Percentiles rank a stretch among this genome's conserved stretches.
Evolutionary conservation across 1,140 invertebrate species (phyloP).

Genomic region (Vanessa tameamea): DNA sequence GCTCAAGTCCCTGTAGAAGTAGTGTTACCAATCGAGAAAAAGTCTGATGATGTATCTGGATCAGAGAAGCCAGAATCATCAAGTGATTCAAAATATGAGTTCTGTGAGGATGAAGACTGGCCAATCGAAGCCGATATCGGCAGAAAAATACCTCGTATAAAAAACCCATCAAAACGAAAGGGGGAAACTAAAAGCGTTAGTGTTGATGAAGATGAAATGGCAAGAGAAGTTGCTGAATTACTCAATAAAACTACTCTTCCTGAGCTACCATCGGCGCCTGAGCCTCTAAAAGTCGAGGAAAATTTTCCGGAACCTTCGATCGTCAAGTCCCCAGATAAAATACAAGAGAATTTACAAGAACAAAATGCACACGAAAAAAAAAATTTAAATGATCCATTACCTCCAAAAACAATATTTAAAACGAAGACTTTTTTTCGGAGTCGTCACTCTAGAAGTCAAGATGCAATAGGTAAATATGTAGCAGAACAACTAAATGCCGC

Average conservation of each 20-base stretch:
- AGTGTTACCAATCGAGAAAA: conserved; percentile 44
- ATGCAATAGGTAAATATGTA: conserved; percentile 80
- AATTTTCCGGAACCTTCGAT: conserved; percentile 78
- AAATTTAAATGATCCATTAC: conserved; percentile 55
- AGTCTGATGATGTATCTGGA: conserved; percentile 55
- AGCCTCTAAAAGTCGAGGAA: conserved; percentile 73
- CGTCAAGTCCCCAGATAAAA: conserved; percentile 76
- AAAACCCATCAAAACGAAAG: conserved; percentile 68
- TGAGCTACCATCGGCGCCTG: conserved; percentile 73
- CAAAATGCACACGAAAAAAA: conserved; percentile 47
- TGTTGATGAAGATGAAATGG: conserved; percentile 76
- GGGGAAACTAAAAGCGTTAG: conserved; percentile 68
- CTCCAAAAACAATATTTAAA: conserved; percentile 77
- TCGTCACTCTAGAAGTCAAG: conserved; percentile 79
- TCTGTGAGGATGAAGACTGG: conserved; percentile 82
- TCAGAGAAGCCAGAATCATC: conserved; percentile 63
- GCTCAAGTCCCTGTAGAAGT: conserved; percentile 49
- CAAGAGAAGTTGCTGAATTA: conserved; percentile 80
- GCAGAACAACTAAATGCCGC: conserved; percentile 75
- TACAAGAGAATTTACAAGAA: conserved; percentile 55
- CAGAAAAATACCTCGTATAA: conserved; percentile 79
- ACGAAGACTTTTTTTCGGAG: conserved; percentile 81
- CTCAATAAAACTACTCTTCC: conserved; percentile 82
- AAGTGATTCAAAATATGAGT: conserved; percentile 79
- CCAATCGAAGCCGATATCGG: conserved; percentile 73